Percentiles rank a stretch among this genome's conserved stretches.
These are phyloP conservation scores for Toxostoma redivivum DNA, from an alignment of 2,113 vertebrate genomes.

Conservation along the genomic window DNA sequence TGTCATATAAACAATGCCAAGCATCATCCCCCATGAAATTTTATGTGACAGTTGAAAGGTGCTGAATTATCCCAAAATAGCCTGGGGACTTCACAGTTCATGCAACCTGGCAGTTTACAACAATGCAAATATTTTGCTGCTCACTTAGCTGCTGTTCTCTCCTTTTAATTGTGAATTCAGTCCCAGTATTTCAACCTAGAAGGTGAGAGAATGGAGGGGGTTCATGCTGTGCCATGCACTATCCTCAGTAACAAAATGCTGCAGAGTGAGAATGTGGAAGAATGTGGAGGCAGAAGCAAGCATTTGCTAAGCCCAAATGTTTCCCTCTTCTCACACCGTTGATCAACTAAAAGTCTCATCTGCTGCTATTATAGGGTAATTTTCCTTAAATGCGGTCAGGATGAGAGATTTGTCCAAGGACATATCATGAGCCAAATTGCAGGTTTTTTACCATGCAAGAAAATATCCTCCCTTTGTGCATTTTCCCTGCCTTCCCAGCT, in stretches of 20 bases:
- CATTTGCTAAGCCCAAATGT: background rate
- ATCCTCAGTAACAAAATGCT: background rate
- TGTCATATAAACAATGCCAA: conserved; percentile 66
- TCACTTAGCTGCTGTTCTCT: conserved; percentile 34
- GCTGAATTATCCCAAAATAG: conserved; percentile 58
- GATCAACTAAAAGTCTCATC: background rate
- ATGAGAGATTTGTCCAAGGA: background rate
- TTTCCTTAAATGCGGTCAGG: background rate
- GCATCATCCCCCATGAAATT: conserved; percentile 63
- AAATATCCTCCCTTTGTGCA: background rate
- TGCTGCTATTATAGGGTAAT: background rate
- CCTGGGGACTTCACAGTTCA: conserved; percentile 47
- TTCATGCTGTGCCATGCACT: background rate
- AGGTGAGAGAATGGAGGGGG: conserved; percentile 2
- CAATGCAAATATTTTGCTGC: conserved; percentile 59
- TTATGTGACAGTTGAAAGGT: conserved; percentile 68
- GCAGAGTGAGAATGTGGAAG: background rate
- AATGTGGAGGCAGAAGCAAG: background rate
- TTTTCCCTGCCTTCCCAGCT: background rate
- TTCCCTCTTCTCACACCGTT: background rate
- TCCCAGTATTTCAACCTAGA: background rate
- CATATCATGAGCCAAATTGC: background rate
- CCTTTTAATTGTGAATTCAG: conserved; percentile 52
- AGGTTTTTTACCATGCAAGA: background rate
- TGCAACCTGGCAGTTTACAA: conserved; percentile 46